Conservation (phyloP, 2,113 vertebrate species). For the Aythya baeri region DNA sequence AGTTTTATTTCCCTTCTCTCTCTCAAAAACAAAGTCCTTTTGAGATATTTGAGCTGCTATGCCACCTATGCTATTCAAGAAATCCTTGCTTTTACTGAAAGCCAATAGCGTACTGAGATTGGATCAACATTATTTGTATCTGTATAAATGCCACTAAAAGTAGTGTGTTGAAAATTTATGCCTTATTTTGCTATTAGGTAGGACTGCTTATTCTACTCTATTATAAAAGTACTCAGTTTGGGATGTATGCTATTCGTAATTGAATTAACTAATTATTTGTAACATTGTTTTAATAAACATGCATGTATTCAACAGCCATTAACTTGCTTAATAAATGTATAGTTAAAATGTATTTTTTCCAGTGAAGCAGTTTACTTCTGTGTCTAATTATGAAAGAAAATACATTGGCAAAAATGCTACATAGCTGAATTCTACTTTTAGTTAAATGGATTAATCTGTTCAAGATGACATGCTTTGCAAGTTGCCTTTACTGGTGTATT, state of each 20-base stretch:
- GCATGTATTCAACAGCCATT: constrained; percentile 63
- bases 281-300: constrained; percentile 70
- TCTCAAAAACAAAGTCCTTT: background rate
- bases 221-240: constrained; percentile 26
- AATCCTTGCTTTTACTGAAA: background rate
- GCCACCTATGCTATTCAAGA: background rate
- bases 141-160: constrained; percentile 48
- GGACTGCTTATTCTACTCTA: constrained; percentile 22
- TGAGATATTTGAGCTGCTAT: background rate
- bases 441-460: constrained; percentile 42
- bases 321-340: constrained; percentile 56
- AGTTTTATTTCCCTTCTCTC: background rate
- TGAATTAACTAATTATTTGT: constrained; percentile 31
- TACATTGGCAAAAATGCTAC: constrained; percentile 57
- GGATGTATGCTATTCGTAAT: constrained; percentile 28
- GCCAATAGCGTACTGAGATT: background rate
- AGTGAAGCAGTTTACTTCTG: constrained; percentile 55
- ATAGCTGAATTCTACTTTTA: constrained; percentile 10
- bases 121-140: background rate
- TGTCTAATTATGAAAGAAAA: constrained; percentile 46
- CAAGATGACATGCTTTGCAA: constrained; percentile 38
- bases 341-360: constrained; percentile 59
- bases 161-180: constrained; percentile 48
- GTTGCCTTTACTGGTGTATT: background rate
- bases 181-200: constrained; percentile 35